phyloP scores from a whole-genome alignment of 2,797 vertebrate species.

The Bucorvus abyssinicus region DNA sequence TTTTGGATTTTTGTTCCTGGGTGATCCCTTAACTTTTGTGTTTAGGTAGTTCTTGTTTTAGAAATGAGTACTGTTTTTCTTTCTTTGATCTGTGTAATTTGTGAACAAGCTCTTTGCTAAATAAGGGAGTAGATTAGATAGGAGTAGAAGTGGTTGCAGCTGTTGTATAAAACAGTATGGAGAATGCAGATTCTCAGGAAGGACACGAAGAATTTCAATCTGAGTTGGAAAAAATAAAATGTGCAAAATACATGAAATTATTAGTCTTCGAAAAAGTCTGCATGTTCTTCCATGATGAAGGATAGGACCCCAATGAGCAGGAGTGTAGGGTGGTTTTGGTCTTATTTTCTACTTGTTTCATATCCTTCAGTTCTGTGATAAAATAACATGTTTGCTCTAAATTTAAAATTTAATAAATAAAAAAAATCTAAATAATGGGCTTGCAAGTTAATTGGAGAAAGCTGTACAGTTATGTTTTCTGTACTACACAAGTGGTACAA shows the following conservation, averaged over 20 bases:
- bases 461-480: not conserved
- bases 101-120: not conserved
- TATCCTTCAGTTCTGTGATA: not conserved
- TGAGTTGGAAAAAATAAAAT: not conserved
- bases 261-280: not conserved
- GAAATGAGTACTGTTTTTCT: not conserved
- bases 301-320: not conserved
- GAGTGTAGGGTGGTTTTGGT: not conserved
- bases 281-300: not conserved
- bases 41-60: not conserved
- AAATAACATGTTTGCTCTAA: not conserved
- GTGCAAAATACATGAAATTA: not conserved
- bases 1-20: not conserved
- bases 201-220: not conserved
- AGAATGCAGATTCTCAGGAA: not conserved
- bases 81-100: not conserved
- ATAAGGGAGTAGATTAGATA: not conserved
- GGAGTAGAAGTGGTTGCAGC: not conserved
- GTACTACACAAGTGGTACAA: not conserved
- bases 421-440: not conserved
- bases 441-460: not conserved
- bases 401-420: not conserved
- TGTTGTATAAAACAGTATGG: not conserved
- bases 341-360: not conserved
- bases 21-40: not conserved